Conservation (phyloP, 2,797 vertebrate genomes). For the Gorsachius magnificus region DNA sequence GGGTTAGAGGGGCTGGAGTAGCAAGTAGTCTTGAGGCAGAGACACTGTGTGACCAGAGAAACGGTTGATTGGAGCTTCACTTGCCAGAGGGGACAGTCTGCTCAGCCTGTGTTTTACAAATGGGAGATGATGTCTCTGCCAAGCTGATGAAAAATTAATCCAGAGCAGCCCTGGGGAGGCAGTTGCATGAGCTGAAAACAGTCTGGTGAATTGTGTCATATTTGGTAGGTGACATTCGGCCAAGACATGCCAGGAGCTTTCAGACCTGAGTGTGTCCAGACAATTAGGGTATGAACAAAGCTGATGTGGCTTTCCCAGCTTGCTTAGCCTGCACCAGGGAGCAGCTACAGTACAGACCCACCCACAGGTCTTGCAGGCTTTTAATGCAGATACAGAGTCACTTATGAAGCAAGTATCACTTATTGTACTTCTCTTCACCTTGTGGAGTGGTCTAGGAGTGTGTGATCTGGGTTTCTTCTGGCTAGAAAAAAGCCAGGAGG, state of each 20-base stretch:
- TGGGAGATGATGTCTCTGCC: not conserved
- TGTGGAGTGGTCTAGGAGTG: not conserved
- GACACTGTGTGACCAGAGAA: not conserved
- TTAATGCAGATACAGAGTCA: not conserved
- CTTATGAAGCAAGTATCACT: not conserved
- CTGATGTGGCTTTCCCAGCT: not conserved
- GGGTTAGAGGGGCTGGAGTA: not conserved
- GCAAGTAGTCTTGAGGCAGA: not conserved
- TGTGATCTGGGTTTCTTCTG: not conserved
- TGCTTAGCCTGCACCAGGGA: not conserved
- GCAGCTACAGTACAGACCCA: not conserved
- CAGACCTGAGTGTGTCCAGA: not conserved
- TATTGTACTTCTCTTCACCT: not conserved
- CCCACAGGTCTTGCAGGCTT: not conserved
- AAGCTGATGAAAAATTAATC: not conserved
- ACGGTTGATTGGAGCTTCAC: not conserved
- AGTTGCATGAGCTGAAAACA: not conserved
- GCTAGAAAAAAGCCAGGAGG: not conserved
- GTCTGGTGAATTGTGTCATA: not conserved
- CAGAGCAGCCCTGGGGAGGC: not conserved
- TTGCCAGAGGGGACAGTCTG: not conserved
- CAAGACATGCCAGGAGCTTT: not conserved
- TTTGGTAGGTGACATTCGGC: conserved; percentile 2
- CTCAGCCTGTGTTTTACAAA: not conserved
- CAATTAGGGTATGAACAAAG: not conserved